Evolutionary conservation across 1,140 invertebrate species (phyloP).

Genomic region (Eciton burchellii): DNA sequence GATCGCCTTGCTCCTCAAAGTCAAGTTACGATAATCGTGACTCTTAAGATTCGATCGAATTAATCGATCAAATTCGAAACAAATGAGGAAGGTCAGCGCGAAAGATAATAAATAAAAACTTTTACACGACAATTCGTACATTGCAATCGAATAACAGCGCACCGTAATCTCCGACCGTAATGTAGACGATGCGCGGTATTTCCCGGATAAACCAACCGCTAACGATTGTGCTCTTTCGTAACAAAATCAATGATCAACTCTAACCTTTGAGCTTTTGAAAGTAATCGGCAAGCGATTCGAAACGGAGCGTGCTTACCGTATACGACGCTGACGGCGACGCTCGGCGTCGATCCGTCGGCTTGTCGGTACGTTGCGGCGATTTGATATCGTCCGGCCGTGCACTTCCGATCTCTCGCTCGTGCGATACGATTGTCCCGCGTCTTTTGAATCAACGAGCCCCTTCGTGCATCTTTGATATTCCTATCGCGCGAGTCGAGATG

Average conservation of each 20-base stretch:
- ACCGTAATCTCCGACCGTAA: too few relatives aligned
- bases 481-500: too few relatives aligned
- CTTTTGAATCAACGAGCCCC: neutral
- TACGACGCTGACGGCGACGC: constrained; percentile 18
- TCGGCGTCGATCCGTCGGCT: constrained; percentile 37
- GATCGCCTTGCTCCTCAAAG: too few relatives aligned
- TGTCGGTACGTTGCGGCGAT: neutral
- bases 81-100: too few relatives aligned
- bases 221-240: neutral
- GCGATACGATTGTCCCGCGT: neutral
- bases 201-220: too few relatives aligned
- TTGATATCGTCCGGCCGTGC: neutral
- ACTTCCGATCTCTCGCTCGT: neutral
- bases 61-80: neutral
- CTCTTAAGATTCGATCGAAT: neutral
- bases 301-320: neutral
- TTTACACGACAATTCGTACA: too few relatives aligned
- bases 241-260: neutral
- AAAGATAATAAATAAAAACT: too few relatives aligned
- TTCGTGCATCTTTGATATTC: neutral
- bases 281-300: neutral
- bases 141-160: too few relatives aligned
- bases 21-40: neutral
- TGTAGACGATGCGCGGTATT: too few relatives aligned
- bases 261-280: neutral